phyloP scores from a whole-genome alignment of 2,113 vertebrate genomes.

The Seriola quinqueradiata region DNA sequence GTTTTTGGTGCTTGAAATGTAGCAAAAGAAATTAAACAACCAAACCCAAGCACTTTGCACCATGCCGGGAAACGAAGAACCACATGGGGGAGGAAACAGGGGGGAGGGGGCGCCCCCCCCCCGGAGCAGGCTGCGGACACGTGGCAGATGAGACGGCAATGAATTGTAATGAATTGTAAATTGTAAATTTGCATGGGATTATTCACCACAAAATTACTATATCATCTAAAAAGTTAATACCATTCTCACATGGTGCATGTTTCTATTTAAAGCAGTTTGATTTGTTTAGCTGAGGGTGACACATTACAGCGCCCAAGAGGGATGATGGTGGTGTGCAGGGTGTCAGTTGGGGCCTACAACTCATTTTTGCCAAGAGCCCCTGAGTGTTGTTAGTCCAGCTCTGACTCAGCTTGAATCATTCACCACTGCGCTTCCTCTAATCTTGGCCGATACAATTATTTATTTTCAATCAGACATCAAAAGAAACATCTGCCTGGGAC shows the following conservation, averaged over 20 bases:
- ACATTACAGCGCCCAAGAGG: no score
- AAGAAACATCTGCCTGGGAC: constrained; percentile 7
- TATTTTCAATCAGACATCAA: constrained; percentile 15
- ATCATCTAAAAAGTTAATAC: background rate
- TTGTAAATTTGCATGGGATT: no score
- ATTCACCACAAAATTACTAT: background rate
- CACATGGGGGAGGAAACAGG: no score
- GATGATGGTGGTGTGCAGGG: background rate
- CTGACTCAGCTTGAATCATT: background rate
- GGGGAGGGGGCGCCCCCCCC: no score
- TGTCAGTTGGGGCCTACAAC: background rate
- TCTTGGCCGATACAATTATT: background rate
- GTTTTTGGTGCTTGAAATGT: no score
- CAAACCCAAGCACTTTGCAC: no score
- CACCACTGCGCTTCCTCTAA: background rate
- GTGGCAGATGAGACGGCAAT: no score
- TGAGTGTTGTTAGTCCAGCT: background rate
- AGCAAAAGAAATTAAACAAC: no score
- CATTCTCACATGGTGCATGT: background rate
- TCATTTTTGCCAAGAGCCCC: background rate
- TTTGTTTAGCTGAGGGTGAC: background rate
- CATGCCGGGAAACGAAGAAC: no score
- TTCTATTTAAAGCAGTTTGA: background rate
- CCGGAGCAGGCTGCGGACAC: no score
- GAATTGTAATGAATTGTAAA: no score